Evolutionary conservation across 2,113 vertebrate species (phyloP).

Genomic region (Petaurus breviceps): DNA sequence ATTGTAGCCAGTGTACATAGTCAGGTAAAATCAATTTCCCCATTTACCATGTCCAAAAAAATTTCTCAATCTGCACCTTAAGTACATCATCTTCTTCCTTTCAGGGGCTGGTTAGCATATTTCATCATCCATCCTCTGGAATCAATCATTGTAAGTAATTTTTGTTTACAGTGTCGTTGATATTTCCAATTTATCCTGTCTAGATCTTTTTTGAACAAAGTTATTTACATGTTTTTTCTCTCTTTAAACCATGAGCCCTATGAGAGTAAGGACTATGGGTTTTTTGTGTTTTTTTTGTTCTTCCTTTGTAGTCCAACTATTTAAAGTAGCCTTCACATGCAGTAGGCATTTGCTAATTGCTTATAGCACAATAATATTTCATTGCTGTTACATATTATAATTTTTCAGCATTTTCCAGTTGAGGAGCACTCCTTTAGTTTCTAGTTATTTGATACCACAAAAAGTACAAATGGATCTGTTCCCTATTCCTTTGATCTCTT

Average conservation of each 20-base stretch:
- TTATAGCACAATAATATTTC: background rate
- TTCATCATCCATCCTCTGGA: too few species aligned
- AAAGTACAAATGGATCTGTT: background rate
- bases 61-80: background rate
- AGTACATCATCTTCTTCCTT: background rate
- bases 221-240: background rate
- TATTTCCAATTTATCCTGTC: background rate
- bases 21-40: background rate
- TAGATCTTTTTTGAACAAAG: background rate
- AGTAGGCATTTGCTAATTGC: background rate
- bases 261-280: background rate
- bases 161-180: too few species aligned
- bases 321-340: background rate
- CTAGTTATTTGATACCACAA: background rate
- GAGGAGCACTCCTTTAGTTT: background rate
- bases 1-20: background rate
- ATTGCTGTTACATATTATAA: background rate
- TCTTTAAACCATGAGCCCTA: background rate
- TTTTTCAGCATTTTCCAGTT: background rate
- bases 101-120: background rate
- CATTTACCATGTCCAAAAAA: background rate
- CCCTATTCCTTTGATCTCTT: background rate
- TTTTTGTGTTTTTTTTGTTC: background rate
- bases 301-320: background rate
- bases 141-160: too few species aligned